Base-by-base conservation (phyloP, 2,113 vertebrate species). In the Sylvietta virens region DNA sequence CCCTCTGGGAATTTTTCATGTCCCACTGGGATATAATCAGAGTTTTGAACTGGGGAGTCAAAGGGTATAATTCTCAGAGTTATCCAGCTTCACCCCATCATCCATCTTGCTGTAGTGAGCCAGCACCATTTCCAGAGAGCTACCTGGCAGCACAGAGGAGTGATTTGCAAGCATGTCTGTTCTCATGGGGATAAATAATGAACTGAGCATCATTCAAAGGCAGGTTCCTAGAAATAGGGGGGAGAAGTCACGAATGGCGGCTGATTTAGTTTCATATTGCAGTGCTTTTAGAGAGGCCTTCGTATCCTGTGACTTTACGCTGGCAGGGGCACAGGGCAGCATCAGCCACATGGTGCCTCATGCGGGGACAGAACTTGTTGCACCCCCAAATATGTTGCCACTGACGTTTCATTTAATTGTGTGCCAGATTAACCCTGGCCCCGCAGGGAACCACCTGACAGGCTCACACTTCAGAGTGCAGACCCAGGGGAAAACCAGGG, bases 401-500 rank as follows among this genome's bases (percentile, higher is more conserved):
- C 3, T 27, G 65, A 51, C 27, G 65, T 70, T 79, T 30, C 22
- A 57, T 13, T 45, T 77, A 72, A 30, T 21, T 1, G 1, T 18
- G 20, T 13, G 11, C 31, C 30, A 33, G 18, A 30, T 87, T 66
- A 56, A 47, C 15, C 42, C 37, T 0, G 1, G 7, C 22, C 15
- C 19, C 15, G 1, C 44, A 35, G 73, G 26, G 14, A 70, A 7
- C 5, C 26, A 45, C 35, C 27, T 10, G 16, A 42, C 0, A 7
- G 47, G 33, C 21, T 57, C 5, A 15, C 30, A 21, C 39, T 51
- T 26, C 13, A 27, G 30, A 11, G 13, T 8, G 61, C 30, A n/a
- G 19, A 31, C 0, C 0, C 17, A 33, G 31, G 19, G 27, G 15
- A 42, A 66, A 83, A 18, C 6, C 21, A 35, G 0, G 0, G 10